A percentile compares a stretch with the other conserved stretches of the same genome.
Evolutionary conservation across 2,113 vertebrate species (phyloP).

Genomic region (Plecturocebus donacophilus): DNA sequence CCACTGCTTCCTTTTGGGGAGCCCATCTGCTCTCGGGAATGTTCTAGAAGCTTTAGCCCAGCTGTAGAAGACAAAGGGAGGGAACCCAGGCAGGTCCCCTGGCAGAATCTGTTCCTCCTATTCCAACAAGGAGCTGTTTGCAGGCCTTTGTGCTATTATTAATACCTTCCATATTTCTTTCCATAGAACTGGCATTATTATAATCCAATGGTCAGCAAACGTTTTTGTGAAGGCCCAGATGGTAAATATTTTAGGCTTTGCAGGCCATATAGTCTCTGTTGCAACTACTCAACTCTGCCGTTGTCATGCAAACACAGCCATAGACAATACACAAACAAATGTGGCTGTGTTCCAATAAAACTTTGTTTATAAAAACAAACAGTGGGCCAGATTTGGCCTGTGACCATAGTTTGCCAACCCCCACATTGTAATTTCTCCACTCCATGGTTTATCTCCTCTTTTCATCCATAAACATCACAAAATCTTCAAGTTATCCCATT

Average conservation of each 20-base stretch:
- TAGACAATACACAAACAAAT: not conserved
- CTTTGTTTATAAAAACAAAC: not conserved
- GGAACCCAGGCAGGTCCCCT: not conserved
- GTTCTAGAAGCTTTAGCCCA: not conserved
- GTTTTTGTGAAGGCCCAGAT: not conserved
- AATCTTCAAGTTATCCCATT: not conserved
- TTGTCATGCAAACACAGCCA: not conserved
- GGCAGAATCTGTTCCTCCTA: not conserved
- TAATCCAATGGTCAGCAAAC: not conserved
- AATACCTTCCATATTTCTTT: not conserved
- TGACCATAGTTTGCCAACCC: not conserved
- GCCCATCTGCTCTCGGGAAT: not conserved
- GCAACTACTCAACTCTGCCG: not conserved
- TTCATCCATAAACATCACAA: not conserved
- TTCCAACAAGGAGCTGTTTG: not conserved
- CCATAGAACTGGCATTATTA: not conserved
- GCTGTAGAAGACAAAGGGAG: not conserved
- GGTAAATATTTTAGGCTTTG: not conserved
- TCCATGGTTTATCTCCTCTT: not conserved
- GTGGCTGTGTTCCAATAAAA: not conserved
- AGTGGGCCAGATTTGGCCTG: not conserved
- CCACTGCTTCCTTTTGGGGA: not conserved
- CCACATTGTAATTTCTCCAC: not conserved
- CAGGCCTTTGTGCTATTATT: not conserved
- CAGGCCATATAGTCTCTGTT: not conserved